phyloP scores from a whole-genome alignment of 1,140 invertebrate genomes.

The Oedothorax gibbosus region DNA sequence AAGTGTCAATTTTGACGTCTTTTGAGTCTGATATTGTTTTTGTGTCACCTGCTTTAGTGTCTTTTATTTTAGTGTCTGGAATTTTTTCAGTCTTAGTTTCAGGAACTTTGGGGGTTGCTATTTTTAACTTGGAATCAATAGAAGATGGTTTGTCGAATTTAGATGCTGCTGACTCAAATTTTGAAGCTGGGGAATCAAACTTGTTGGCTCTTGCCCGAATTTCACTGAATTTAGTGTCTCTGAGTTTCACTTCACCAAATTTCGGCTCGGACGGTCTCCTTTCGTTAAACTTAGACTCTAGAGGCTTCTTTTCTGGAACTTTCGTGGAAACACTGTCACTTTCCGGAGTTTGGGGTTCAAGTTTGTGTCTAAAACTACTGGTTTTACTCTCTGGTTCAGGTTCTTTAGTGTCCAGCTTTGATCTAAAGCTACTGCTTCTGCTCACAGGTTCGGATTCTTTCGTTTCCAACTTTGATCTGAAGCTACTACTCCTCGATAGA shows the following conservation, averaged over 20 bases:
- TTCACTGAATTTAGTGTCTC: conserved; percentile 53
- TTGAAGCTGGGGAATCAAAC: conserved; percentile 38
- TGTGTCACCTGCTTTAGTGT: background rate
- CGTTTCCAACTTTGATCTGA: conserved; percentile 27
- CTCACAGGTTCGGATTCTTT: conserved; percentile 9
- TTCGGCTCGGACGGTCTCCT: conserved; percentile 38
- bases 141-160: conserved; percentile 10
- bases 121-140: conserved; percentile 26
- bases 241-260: conserved; percentile 41
- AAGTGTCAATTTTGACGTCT: conserved; percentile 6
- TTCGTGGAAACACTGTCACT: background rate
- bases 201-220: conserved; percentile 43
- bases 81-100: conserved; percentile 10
- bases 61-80: conserved; percentile 18
- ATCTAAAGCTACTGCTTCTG: conserved; percentile 32
- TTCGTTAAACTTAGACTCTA: conserved; percentile 45
- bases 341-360: conserved; percentile 6
- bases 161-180: conserved; percentile 2
- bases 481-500: conserved; percentile 31
- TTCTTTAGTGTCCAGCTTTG: conserved; percentile 4
- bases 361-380: background rate
- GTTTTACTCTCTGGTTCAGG: background rate
- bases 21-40: background rate
- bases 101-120: background rate
- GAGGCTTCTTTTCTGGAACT: conserved; percentile 28